These are phyloP conservation scores for Orycteropus afer DNA, from an alignment of 2,113 vertebrate species.

Conservation along the genomic window DNA sequence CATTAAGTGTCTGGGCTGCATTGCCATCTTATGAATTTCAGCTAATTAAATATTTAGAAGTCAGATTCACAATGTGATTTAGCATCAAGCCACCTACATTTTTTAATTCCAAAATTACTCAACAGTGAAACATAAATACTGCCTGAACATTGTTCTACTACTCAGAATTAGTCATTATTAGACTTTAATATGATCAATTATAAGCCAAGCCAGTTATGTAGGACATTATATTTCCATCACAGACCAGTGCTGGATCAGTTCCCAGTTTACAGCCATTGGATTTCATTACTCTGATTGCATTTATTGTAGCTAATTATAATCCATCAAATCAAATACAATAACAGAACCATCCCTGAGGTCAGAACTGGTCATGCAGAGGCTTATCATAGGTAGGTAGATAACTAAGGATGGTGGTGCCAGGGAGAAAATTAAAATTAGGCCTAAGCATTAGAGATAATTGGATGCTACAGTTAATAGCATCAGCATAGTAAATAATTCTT, in stretches of 20 bases:
- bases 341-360: slow-evolving; percentile 62
- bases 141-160: slow-evolving; percentile 16
- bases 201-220: slow-evolving; percentile 53
- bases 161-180: slow-evolving; percentile 62
- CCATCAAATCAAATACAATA: slow-evolving; percentile 70
- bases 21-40: slow-evolving; percentile 24
- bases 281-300: slow-evolving; percentile 71
- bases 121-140: slow-evolving; percentile 17
- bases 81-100: neutral
- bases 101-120: slow-evolving; percentile 56
- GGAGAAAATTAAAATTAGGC: slow-evolving; percentile 13
- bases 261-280: slow-evolving; percentile 67
- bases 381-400: slow-evolving; percentile 40
- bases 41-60: slow-evolving; percentile 40
- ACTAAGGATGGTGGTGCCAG: neutral
- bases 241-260: slow-evolving; percentile 69
- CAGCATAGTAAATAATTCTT: slow-evolving; percentile 56
- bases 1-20: neutral
- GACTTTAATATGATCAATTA: slow-evolving; percentile 64
- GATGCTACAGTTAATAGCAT: slow-evolving; percentile 48
- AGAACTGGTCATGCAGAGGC: slow-evolving; percentile 42
- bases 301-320: slow-evolving; percentile 67
- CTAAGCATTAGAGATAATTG: slow-evolving; percentile 44
- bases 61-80: slow-evolving; percentile 26
- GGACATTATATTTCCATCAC: slow-evolving; percentile 65